phyloP scores from a whole-genome alignment of 2,888 invertebrate species.

The Leptinotarsa haldemani region DNA sequence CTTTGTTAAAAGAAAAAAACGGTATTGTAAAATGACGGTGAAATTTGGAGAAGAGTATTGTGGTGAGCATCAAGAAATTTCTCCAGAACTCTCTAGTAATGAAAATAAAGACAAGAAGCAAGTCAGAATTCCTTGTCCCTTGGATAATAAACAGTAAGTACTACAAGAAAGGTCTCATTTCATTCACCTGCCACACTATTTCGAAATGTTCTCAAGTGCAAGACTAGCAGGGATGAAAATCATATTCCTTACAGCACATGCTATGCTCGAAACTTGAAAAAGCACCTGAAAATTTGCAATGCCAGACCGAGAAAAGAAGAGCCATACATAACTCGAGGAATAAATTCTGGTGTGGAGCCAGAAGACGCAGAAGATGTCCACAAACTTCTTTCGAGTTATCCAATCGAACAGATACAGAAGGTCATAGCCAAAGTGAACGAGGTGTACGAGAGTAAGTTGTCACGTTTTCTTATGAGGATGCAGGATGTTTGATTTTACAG shows the following conservation, averaged over 20 bases:
- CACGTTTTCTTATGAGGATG: not conserved
- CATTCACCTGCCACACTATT: not conserved
- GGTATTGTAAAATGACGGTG: constrained; percentile 81
- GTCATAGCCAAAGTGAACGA: constrained; percentile 66
- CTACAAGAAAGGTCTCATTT: not conserved
- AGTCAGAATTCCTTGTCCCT: constrained; percentile 75
- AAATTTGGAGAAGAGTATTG: constrained; percentile 77
- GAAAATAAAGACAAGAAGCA: constrained; percentile 37
- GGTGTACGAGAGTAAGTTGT: constrained; percentile 60
- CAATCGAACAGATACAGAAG: constrained; percentile 60
- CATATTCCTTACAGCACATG: constrained; percentile 69
- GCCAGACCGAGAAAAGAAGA: constrained; percentile 69
- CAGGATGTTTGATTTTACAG: constrained; percentile 38
- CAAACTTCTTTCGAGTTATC: constrained; percentile 63
- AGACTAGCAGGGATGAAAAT: no score
- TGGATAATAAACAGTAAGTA: constrained; percentile 79
- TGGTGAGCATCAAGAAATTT: constrained; percentile 72
- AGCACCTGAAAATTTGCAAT: constrained; percentile 81
- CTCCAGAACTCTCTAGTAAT: constrained; percentile 58
- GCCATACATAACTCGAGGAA: constrained; percentile 69
- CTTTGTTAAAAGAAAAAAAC: constrained; percentile 78
- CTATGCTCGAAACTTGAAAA: constrained; percentile 74
- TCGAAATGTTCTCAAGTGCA: no score
- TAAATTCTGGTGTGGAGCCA: constrained; percentile 64
- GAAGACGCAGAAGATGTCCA: constrained; percentile 42